Conservation (phyloP, 2,113 vertebrate genomes). For the Boleophthalmus pectinirostris region DNA sequence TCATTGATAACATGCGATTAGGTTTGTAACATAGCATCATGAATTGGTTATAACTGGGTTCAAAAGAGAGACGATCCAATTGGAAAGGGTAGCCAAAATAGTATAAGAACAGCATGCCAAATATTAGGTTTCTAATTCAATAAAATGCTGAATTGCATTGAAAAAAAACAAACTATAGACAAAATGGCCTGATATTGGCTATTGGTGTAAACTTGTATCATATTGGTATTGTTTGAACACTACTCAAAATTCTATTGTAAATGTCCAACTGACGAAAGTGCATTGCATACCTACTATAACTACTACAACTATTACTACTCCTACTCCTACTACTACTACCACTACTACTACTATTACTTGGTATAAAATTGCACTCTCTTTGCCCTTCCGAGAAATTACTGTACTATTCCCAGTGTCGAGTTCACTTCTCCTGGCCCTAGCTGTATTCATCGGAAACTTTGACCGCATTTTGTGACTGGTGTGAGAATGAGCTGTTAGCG, state of each 20-base stretch:
- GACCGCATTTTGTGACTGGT: slow-evolving; percentile 41
- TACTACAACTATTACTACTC: not conserved
- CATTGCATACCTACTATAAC: not conserved
- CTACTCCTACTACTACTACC: not conserved
- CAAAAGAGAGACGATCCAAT: not conserved
- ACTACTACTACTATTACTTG: not conserved
- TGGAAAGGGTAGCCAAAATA: too few species aligned
- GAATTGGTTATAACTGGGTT: not conserved
- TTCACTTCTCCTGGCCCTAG: slow-evolving; percentile 24
- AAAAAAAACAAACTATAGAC: too few species aligned
- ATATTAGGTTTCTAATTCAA: too few species aligned
- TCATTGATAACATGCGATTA: slow-evolving; percentile 22
- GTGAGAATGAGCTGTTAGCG: slow-evolving; percentile 46
- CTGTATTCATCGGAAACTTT: slow-evolving; percentile 59
- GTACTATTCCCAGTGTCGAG: slow-evolving; percentile 48
- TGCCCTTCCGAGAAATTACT: slow-evolving; percentile 48
- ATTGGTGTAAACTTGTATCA: too few species aligned
- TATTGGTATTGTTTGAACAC: not conserved
- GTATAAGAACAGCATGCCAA: too few species aligned
- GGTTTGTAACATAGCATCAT: not conserved
- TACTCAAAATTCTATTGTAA: not conserved
- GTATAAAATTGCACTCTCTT: slow-evolving; percentile 7
- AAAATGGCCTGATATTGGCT: too few species aligned
- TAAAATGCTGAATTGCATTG: too few species aligned
- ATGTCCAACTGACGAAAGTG: not conserved